Percentiles rank a stretch among this genome's conserved stretches.
These are phyloP conservation scores for Parazoanthus darwini DNA, from an alignment of 92 coral and sea anemone species.

Conservation along the genomic window DNA sequence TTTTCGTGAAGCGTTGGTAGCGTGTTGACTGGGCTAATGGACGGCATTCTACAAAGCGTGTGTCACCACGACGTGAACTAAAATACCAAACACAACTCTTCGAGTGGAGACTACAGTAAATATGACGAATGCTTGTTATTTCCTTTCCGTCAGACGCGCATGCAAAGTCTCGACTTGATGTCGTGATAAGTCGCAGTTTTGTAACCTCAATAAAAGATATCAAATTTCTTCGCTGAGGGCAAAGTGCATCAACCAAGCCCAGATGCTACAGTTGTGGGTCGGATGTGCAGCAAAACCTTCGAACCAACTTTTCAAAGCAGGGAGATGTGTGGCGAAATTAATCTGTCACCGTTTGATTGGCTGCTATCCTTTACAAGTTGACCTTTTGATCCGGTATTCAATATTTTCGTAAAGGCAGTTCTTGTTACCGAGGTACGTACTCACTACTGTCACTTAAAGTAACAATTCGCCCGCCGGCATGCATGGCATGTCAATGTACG, in stretches of 20 bases:
- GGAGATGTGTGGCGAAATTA: background rate
- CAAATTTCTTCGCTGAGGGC: conserved; percentile 25
- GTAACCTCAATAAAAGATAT: conserved; percentile 17
- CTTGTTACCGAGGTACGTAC: background rate
- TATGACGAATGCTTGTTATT: background rate
- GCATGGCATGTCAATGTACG: background rate
- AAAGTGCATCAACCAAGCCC: background rate
- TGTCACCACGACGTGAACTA: background rate
- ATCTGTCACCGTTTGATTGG: background rate
- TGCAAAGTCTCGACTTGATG: background rate
- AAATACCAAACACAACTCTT: background rate
- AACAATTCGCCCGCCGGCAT: background rate
- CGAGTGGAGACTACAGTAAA: no score
- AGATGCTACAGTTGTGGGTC: no score
- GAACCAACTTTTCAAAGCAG: no score
- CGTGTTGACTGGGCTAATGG: conserved; percentile 50
- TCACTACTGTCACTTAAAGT: no score
- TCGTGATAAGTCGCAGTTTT: background rate
- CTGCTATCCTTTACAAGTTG: background rate
- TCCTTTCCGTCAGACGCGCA: conserved; percentile 23
- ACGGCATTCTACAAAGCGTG: conserved; percentile 54
- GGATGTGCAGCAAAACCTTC: background rate
- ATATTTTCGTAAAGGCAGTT: background rate
- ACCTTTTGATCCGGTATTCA: conserved; percentile 25
- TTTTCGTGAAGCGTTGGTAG: conserved; percentile 28